Conservation (phyloP, 2,888 invertebrate species). For the Idaea aversata region DNA sequence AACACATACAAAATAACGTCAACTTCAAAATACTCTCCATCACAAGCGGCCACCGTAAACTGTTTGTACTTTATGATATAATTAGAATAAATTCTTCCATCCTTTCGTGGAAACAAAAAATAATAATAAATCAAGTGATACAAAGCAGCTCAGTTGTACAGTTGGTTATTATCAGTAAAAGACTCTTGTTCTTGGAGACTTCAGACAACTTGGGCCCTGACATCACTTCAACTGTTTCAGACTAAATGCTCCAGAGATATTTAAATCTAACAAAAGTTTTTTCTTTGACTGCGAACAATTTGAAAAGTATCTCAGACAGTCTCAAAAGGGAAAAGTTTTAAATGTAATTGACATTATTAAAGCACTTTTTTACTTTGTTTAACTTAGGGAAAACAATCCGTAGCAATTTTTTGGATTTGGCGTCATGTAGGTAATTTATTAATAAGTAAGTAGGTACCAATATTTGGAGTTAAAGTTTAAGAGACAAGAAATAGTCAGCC, state of each 20-base stretch:
- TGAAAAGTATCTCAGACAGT: slow-evolving; percentile 37
- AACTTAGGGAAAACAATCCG: slow-evolving; percentile 14
- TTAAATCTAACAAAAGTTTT: slow-evolving; percentile 60
- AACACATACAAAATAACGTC: slow-evolving; percentile 30
- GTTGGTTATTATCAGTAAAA: slow-evolving; percentile 30
- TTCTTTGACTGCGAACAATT: slow-evolving; percentile 51
- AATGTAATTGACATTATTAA: slow-evolving; percentile 50
- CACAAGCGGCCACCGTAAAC: not conserved
- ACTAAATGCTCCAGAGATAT: slow-evolving; percentile 62
- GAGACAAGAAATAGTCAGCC: slow-evolving; percentile 18
- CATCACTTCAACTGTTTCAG: slow-evolving; percentile 40
- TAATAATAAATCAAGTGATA: slow-evolving; percentile 34
- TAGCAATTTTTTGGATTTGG: not conserved
- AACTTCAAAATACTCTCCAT: not conserved
- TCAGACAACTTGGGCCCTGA: slow-evolving; percentile 38
- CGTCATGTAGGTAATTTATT: not conserved
- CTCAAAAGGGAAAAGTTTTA: slow-evolving; percentile 44
- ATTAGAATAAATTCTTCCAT: not conserved
- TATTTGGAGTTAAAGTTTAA: slow-evolving; percentile 14
- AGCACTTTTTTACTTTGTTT: slow-evolving; percentile 27
- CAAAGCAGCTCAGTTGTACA: slow-evolving; percentile 27
- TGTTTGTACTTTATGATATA: not conserved
- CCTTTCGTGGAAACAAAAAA: slow-evolving; percentile 6
- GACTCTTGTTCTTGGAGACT: slow-evolving; percentile 32
- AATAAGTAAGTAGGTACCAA: slow-evolving; percentile 15